Conservation (phyloP, 2,113 vertebrate species). For the Bubo scandiacus region DNA sequence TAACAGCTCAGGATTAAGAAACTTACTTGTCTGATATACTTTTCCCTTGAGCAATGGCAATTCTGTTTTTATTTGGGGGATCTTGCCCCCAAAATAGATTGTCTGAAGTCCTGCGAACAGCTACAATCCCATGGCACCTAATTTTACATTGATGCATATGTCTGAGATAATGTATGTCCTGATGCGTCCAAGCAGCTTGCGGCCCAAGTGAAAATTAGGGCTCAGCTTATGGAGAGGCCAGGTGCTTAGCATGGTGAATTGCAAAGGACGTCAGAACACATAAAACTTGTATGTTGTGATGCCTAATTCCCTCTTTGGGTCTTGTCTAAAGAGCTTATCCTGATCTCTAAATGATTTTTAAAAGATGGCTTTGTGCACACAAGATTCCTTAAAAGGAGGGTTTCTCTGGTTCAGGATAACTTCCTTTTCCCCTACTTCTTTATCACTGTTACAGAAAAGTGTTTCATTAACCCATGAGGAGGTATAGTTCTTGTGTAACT, state of each 20-base stretch:
- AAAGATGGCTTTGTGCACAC: neutral
- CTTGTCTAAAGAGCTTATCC: neutral
- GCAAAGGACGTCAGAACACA: neutral
- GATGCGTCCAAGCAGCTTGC: neutral
- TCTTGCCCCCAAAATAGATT: neutral
- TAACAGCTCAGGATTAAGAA: neutral
- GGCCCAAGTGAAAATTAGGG: neutral
- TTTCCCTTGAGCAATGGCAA: neutral
- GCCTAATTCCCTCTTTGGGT: neutral
- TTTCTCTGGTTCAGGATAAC: neutral
- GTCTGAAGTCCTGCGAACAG: neutral
- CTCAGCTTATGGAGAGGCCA: accelerated
- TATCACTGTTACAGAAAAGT: neutral
- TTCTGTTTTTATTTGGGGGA: neutral
- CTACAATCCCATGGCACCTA: neutral
- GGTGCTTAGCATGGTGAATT: neutral
- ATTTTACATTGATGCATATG: neutral
- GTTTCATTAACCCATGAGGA: neutral
- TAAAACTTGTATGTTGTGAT: neutral
- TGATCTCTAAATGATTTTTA: neutral
- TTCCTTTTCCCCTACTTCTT: neutral
- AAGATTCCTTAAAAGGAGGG: neutral
- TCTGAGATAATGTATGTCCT: neutral
- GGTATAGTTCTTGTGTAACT: neutral
- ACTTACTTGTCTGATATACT: neutral